These are phyloP conservation scores for Neogobius melanostomus DNA, from an alignment of 2,113 vertebrate genomes.

Conservation along the genomic window DNA sequence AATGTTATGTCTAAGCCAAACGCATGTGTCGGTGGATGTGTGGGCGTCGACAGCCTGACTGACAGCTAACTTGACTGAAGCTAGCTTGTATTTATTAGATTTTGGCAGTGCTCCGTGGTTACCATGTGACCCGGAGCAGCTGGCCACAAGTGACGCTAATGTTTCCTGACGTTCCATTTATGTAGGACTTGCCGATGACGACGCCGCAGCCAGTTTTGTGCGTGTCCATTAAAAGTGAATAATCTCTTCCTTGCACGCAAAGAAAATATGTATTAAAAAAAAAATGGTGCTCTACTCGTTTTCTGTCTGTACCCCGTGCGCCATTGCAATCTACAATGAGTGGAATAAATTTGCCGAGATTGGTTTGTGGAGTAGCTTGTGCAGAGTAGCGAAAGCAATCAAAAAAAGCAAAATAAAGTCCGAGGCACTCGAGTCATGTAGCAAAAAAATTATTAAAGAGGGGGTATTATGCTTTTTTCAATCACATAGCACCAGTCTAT, in stretches of 20 bases:
- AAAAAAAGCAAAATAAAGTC: no score
- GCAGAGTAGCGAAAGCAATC: no score
- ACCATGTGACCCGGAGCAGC: conserved; percentile 1
- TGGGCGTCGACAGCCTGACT: neutral
- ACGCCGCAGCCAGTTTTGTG: neutral
- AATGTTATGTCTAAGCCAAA: neutral
- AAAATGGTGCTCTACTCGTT: no score
- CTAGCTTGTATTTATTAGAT: conserved; percentile 7
- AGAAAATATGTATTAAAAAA: no score
- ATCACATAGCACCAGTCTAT: no score
- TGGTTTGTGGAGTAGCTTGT: no score
- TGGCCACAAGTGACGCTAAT: neutral
- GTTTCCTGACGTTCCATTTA: neutral
- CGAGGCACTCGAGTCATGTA: no score
- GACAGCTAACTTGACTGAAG: conserved; percentile 1
- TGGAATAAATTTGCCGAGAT: no score
- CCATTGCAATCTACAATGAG: no score
- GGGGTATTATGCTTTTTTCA: no score
- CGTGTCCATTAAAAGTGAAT: neutral
- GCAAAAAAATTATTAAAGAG: no score
- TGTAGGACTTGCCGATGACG: neutral
- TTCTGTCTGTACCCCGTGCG: no score
- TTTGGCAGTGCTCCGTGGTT: neutral
- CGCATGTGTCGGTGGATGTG: neutral
- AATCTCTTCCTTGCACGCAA: neutral